Conservation (phyloP, 2,797 vertebrate genomes). For the Lophotriccus pileatus region DNA sequence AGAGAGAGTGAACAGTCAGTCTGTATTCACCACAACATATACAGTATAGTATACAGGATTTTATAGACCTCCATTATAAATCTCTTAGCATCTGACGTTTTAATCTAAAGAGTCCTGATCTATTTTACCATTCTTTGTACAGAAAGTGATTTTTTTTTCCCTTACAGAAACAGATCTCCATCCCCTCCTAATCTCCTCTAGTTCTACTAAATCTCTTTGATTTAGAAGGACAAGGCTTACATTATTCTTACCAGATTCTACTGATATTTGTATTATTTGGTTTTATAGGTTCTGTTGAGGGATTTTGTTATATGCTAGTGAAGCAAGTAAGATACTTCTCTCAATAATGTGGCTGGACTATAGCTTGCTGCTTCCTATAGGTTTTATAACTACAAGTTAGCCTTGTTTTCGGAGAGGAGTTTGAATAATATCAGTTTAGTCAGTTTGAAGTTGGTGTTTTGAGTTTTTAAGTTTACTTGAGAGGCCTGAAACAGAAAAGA, state of each 20-base stretch:
- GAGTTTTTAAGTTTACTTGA: not conserved
- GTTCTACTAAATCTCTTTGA: not conserved
- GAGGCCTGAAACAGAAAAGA: not conserved
- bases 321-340: not conserved
- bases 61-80: not conserved
- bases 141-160: not conserved
- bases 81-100: not conserved
- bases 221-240: not conserved
- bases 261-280: not conserved
- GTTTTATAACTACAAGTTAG: not conserved
- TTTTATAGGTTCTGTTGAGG: not conserved
- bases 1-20: not conserved
- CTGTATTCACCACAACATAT: not conserved
- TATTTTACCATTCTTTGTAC: not conserved
- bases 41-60: not conserved
- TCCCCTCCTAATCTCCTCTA: not conserved
- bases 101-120: not conserved
- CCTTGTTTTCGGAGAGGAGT: not conserved
- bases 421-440: not conserved
- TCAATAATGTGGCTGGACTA: not conserved
- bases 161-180: fast-evolving
- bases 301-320: not conserved
- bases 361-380: not conserved
- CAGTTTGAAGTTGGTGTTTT: not conserved
- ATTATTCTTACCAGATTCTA: not conserved